Conservation (phyloP, 2,797 vertebrate species). For the Sebastes umbrosus region DNA sequence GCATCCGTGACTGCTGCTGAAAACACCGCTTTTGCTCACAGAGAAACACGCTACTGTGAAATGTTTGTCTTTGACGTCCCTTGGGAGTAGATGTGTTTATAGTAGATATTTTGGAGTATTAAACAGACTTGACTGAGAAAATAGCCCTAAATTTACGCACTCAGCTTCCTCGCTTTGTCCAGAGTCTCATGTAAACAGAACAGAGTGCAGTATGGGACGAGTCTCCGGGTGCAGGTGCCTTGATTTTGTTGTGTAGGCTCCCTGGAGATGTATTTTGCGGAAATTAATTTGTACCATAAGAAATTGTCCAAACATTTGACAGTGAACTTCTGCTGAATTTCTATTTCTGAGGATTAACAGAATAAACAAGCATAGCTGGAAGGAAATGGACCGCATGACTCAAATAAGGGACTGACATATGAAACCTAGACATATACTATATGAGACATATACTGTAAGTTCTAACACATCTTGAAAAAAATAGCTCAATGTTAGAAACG, state of each 20-base stretch:
- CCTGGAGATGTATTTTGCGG: neutral
- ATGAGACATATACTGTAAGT: too few species aligned
- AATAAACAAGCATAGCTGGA: constrained; percentile 2
- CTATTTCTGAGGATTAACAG: neutral
- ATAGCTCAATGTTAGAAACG: neutral
- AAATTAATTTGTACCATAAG: constrained; percentile 15
- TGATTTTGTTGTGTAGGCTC: neutral
- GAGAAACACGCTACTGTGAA: constrained; percentile 52
- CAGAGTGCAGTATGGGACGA: neutral
- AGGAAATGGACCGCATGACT: neutral
- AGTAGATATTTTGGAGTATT: constrained; percentile 52
- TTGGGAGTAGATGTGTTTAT: constrained; percentile 67
- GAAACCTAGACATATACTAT: too few species aligned
- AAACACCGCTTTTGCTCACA: constrained; percentile 58
- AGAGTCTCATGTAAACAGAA: constrained; percentile 22
- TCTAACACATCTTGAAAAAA: neutral
- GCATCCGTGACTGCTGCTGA: constrained; percentile 40
- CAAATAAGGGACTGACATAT: neutral
- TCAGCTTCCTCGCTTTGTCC: constrained; percentile 42
- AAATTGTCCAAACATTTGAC: neutral
- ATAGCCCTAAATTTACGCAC: constrained; percentile 6
- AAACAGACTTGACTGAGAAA: constrained; percentile 50
- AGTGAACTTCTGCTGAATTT: neutral
- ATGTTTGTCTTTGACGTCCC: constrained; percentile 59
- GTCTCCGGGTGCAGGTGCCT: constrained; percentile 14